Evolutionary conservation across 1,140 invertebrate species (phyloP).

Genomic region (Anastatus disparis): DNA sequence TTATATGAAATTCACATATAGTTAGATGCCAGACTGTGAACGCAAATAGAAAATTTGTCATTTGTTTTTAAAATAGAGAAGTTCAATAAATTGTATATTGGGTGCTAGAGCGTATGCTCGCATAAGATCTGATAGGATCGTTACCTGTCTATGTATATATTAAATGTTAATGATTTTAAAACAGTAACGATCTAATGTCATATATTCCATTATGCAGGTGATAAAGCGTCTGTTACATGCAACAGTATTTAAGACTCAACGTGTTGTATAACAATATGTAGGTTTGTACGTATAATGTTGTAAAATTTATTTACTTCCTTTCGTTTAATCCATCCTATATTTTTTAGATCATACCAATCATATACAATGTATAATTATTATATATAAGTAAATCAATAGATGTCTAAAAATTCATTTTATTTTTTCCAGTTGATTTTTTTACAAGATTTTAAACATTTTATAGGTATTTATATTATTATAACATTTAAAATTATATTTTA

Average conservation of each 20-base stretch:
- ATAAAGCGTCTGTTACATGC: conserved; percentile 44
- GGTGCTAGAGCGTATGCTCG: conserved; percentile 33
- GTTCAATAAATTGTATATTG: neutral
- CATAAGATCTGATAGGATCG: conserved; percentile 3
- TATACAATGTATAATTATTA: too few species aligned
- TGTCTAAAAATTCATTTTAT: too few species aligned
- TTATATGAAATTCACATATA: too few species aligned
- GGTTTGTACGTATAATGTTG: conserved; percentile 58
- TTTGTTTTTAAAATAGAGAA: neutral
- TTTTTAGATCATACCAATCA: neutral
- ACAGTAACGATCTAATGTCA: conserved; percentile 44
- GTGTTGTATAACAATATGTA: conserved; percentile 64
- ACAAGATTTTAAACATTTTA: too few species aligned
- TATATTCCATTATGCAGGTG: conserved; percentile 44
- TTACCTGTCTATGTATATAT: conserved; percentile 37
- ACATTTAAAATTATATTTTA: too few species aligned
- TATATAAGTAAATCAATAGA: too few species aligned
- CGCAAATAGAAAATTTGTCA: neutral
- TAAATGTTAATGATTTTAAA: conserved; percentile 40
- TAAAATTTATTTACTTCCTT: too few species aligned
- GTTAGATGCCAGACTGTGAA: neutral
- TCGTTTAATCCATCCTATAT: too few species aligned
- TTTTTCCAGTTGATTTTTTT: too few species aligned
- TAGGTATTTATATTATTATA: too few species aligned
- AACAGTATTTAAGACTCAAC: conserved; percentile 62